These are phyloP conservation scores for Mnemiopsis leidyi DNA, from an alignment of 37 sponge, comb jelly and placozoan genomes.

Conservation along the genomic window DNA sequence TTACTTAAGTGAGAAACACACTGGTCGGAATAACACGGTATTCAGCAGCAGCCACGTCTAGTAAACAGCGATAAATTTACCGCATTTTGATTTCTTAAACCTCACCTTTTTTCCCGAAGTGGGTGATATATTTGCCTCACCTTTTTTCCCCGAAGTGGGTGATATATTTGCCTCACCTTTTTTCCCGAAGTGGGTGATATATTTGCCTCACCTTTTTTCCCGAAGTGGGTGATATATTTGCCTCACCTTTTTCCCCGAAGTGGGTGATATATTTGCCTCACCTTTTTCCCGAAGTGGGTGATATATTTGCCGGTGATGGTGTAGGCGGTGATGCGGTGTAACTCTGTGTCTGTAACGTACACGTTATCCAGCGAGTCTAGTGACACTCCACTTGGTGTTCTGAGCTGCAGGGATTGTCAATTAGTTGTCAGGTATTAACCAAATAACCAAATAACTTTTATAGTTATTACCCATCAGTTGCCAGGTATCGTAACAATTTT, in stretches of 20 bases:
- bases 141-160: not conserved
- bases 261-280: too few species aligned
- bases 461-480: too few species aligned
- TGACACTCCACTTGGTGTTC: constrained; percentile 30
- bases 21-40: too few species aligned
- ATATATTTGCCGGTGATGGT: not conserved
- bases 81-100: too few species aligned
- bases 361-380: constrained; percentile 9
- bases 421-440: too few species aligned
- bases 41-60: too few species aligned
- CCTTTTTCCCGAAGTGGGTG: constrained; percentile 10
- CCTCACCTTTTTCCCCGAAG: not conserved
- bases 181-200: not conserved
- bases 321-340: constrained; percentile 14
- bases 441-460: too few species aligned
- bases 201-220: not conserved
- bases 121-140: not conserved
- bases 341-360: constrained; percentile 24
- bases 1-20: too few species aligned
- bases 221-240: not conserved
- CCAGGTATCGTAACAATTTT: too few species aligned
- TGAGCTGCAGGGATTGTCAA: too few species aligned
- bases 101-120: not conserved
- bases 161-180: not conserved
- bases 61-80: too few species aligned